These are phyloP conservation scores for Ornithoptera alexandrae DNA, from an alignment of 2,888 invertebrate genomes.

Conservation along the genomic window DNA sequence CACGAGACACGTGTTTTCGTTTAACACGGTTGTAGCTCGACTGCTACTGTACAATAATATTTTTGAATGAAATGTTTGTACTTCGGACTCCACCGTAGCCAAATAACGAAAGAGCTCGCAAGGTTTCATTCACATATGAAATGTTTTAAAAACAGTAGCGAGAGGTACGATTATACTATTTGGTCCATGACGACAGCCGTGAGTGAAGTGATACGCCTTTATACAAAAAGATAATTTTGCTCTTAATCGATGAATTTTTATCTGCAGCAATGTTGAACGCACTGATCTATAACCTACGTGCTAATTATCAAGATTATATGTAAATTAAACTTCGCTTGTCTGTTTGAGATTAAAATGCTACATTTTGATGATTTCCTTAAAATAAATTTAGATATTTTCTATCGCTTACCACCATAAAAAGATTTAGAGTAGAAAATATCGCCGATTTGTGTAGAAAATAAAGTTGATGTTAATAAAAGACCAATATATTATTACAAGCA, in stretches of 20 bases:
- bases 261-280: not conserved
- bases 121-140: constrained; percentile 27
- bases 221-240: not conserved
- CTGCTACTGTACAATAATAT: constrained; percentile 3
- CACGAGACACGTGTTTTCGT: constrained; percentile 5
- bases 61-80: constrained; percentile 20
- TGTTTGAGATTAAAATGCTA: too few relatives aligned
- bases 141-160: constrained; percentile 23
- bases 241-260: not conserved
- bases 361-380: too few relatives aligned
- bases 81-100: constrained; percentile 9
- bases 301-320: not conserved
- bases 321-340: too few relatives aligned
- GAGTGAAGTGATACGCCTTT: not conserved
- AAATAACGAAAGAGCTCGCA: constrained; percentile 19
- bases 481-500: too few relatives aligned
- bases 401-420: too few relatives aligned
- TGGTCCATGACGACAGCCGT: constrained; percentile 24
- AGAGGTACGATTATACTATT: constrained; percentile 19
- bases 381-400: too few relatives aligned
- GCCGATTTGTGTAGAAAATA: too few relatives aligned
- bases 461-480: too few relatives aligned
- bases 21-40: not conserved
- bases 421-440: too few relatives aligned
- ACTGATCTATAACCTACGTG: not conserved